Percentiles rank a stretch among this genome's conserved stretches.
Evolutionary conservation across 2,888 invertebrate genomes (phyloP).

Genomic region (Trachelus stipa): DNA sequence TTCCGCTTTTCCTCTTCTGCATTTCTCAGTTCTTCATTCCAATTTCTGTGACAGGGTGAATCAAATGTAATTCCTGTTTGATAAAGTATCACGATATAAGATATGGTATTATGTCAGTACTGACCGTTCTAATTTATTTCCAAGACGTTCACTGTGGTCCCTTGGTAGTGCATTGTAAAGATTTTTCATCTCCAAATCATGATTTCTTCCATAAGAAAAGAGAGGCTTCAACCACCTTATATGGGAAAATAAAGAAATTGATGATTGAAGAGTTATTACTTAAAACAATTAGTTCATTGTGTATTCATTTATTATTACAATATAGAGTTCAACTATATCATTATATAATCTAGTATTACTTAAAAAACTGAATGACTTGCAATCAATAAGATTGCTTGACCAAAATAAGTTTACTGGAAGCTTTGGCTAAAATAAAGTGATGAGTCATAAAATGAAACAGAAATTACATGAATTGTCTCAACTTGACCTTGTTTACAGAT

Average conservation of each 20-base stretch:
- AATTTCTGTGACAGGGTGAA: slow-evolving; percentile 65
- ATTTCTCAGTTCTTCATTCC: slow-evolving; percentile 71
- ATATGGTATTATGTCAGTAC: neutral
- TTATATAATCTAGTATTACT: neutral
- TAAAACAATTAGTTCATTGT: neutral
- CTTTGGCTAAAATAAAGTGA: neutral
- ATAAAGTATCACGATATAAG: neutral
- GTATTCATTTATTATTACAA: neutral
- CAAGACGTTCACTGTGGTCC: slow-evolving; percentile 76
- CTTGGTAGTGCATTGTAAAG: slow-evolving; percentile 73
- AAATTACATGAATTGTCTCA: neutral
- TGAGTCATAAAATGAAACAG: neutral
- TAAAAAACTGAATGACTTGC: neutral
- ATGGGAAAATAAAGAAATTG: slow-evolving; percentile 15
- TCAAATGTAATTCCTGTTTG: neutral
- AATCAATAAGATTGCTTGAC: neutral
- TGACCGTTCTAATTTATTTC: slow-evolving; percentile 74
- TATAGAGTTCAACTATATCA: too few relatives aligned
- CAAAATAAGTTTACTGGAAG: neutral
- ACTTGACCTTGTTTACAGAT: neutral
- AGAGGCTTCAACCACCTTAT: slow-evolving; percentile 77
- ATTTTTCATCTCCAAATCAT: slow-evolving; percentile 75
- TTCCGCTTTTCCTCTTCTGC: slow-evolving; percentile 68
- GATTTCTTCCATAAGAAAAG: slow-evolving; percentile 74
- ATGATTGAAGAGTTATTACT: too few relatives aligned